Conservation (phyloP, 2,797 vertebrate species). For the Parauchenoglanis ngamensis region DNA sequence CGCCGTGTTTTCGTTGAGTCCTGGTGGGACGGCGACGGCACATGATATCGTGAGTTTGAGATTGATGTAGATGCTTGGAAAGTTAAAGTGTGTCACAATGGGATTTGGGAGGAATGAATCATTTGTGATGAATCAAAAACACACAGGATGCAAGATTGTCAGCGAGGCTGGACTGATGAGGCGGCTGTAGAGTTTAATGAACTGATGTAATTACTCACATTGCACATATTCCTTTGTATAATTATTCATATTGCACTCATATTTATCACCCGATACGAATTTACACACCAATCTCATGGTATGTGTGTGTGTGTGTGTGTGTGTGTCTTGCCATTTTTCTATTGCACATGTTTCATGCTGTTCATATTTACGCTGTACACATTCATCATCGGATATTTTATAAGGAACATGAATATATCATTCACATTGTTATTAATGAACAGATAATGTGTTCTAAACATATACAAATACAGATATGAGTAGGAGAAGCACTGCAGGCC, state of each 20-base stretch:
- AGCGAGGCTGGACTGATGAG: not conserved
- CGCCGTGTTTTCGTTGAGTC: conserved; percentile 5
- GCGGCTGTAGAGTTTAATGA: not conserved
- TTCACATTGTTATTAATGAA: not conserved
- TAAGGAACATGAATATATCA: not conserved
- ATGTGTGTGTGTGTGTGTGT: conserved; percentile 2
- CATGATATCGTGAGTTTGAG: not conserved
- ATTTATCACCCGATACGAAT: not conserved
- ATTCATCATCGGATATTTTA: not conserved
- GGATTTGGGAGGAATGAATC: not conserved
- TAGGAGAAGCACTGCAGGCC: not conserved
- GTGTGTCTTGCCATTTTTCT: not conserved
- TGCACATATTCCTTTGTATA: not conserved
- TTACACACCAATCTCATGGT: not conserved
- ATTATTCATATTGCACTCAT: not conserved
- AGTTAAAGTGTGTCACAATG: not conserved
- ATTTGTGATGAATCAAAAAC: not conserved
- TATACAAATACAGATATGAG: not conserved
- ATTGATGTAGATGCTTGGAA: not conserved
- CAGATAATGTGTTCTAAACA: not conserved
- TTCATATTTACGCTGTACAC: not conserved
- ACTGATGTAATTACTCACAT: not conserved
- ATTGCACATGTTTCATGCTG: not conserved
- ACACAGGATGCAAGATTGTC: not conserved
- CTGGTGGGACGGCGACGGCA: not conserved